Base-by-base conservation (phyloP, 2,113 vertebrate genomes). In the Centropus unirufus region DNA sequence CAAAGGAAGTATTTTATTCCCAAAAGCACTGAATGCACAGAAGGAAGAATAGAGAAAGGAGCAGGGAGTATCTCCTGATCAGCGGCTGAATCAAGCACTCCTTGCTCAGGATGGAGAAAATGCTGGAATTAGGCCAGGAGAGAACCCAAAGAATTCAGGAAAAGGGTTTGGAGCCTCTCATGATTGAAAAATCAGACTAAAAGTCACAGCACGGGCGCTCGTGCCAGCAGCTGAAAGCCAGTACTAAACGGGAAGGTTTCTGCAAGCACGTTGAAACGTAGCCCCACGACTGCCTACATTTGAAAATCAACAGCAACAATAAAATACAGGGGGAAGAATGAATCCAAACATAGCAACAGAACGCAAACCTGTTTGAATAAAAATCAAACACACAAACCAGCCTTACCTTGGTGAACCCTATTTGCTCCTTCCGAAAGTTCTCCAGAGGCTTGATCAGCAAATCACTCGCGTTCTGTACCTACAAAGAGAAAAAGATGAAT, bases 381-480 rank as follows among this genome's bases (percentile, higher is more conserved):
- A 21, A 83, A 83, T 52, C 5, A 58, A 23, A 30, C 4, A 23
- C 87, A 27, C 8, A 55, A 61, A 30, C 17, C 68, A 89, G 44
- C 91, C 97, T 97, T 98, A 99, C 99, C 98, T 99, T 99, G 83
- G 99, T 99, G 76, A 99, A 98, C 46, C 98, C 98, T 77, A 99
- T 99, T 94, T 99, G 99, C 46, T 99, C 99, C 95, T 99, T 99
- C 55, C 98, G 98, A 89, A 99, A 99, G 96, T 98, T 99, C 97
- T 99, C 99, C 97, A 99, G 67, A 27, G 99, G 99, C 83, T 99
- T 99, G 91, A 99, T 99, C 90, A 99, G 98, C 93, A 99, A 96
- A 96, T 99, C 99, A 32, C 98, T 99, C 1, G 99, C 99, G 9
- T 99, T 99, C 86, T 99, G 99, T 32, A 99, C 99, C 99, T 99